Evolutionary conservation across 92 coral and sea anemone species (phyloP), one percentile per base, ranked within the genome.

Genomic region (Zoanthus gigantus): DNA sequence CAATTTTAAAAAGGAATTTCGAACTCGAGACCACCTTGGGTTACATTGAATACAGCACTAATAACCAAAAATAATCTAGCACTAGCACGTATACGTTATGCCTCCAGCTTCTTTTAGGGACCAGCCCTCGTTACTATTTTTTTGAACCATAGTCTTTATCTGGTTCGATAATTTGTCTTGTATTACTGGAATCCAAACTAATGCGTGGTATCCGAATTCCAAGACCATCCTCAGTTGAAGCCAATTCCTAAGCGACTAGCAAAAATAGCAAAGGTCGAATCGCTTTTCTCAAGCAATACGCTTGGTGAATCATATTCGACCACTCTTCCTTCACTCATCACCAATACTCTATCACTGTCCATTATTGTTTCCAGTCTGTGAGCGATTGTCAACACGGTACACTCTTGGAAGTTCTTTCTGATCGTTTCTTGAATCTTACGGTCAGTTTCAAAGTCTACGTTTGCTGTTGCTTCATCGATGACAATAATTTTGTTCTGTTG

Each of bases 391-490:
- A 78, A 18, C 71, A 78, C 83, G 17, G 83, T 78, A 30, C 83
- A 78, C 8, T 78, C 83, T 42, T 69, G 16, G 72, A 78, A 78
- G 83, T 78, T 78, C 72, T 78, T 63, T 78, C 54, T 78, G 83
- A 78, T 58, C 29, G 83, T 78, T 71, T 78, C 54, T 58, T 78
- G 83, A 78, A 78, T 78, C 83, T 78, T 78, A 23, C 72, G 83
- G 83, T 78, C 83, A 12, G 83, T 78, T 78, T 78, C 83, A 57
- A 78, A 57, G 72, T 78, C 83, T 46, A 78, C 83, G 71, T 58
- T 78, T 37, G 83, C 83, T 78, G 83, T 78, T 15, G 83, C 83
- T 78, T 78, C 83, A 78, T 78, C 83, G 30, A 78, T 78, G 6
- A 78, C 83, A 15, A 78, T 78, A 71, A 78, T 78, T 42, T 57